A percentile compares a stretch with the other conserved stretches of the same genome.
phyloP scores from a whole-genome alignment of 2,113 vertebrate species.

The Bufo gargarizans region DNA sequence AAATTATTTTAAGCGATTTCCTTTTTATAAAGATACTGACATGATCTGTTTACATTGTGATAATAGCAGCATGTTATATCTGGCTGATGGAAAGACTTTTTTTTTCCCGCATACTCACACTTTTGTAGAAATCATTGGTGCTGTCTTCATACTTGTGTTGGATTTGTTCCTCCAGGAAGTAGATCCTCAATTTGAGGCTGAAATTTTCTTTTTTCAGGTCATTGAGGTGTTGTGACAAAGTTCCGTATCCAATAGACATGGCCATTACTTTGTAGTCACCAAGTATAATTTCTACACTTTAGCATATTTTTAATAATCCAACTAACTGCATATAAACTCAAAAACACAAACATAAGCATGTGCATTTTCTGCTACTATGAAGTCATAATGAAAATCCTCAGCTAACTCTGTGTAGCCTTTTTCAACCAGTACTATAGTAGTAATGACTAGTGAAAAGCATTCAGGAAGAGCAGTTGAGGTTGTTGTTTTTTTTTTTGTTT shows the following conservation, averaged over 20 bases:
- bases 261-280: conserved; percentile 67
- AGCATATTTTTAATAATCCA: conserved; percentile 62
- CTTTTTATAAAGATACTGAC: no score
- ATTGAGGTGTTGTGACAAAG: conserved; percentile 96
- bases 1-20: no score
- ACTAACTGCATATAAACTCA: conserved; percentile 48
- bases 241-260: conserved; percentile 95
- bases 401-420: conserved; percentile 7
- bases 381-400: conserved; percentile 50
- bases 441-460: neutral
- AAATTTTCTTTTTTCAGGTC: conserved; percentile 99
- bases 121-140: conserved; percentile 82
- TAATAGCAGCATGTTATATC: neutral
- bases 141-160: conserved; percentile 90
- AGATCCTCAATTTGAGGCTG: conserved; percentile 97
- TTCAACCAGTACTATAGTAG: neutral
- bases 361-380: conserved; percentile 57
- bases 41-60: neutral
- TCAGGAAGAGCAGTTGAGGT: conserved; percentile 22
- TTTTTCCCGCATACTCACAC: conserved; percentile 74
- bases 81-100: neutral
- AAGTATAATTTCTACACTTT: conserved; percentile 70
- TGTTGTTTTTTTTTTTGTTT: no score
- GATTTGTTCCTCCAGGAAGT: conserved; percentile 95
- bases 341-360: conserved; percentile 41